Evolutionary conservation across 1,140 invertebrate species (phyloP), one percentile per base, ranked within the genome.

Genomic region (Phymastichus coffea): DNA sequence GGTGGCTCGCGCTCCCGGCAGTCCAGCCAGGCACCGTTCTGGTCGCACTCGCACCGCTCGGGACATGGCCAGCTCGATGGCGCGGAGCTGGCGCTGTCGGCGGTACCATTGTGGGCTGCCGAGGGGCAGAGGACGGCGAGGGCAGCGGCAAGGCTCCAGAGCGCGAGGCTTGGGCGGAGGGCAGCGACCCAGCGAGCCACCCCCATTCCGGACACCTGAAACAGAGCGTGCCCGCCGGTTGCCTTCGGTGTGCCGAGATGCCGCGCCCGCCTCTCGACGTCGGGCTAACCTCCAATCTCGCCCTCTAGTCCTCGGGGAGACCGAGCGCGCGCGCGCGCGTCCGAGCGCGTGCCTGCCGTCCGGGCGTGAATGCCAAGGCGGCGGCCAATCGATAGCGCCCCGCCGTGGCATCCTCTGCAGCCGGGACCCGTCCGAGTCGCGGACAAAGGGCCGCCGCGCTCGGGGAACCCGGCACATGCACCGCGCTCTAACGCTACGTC

Each of bases 141-240:
- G 61, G 40, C 33, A 38, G 38, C 19, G n/a, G 40, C 9, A 19
- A n/a, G 40, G 3, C 12, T 20, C 15, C 17, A 38, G 22, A n/a
- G 46, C n/a, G 77, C 72, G 58, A 73, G 57, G 48, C 67, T 59
- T 57, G 65, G 25, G 37, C 20, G 38, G 46, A 61, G 44, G 46
- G 59, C 46, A 49, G 52, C 20, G 37, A 28, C 67, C 67, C 64
- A 72, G 65, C 66, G 67, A 74, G 74, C 69, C 74, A 76, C 57
- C 69, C 59, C 75, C 77, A 77, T 79, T 69, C 70, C 70, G 72
- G 67, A 68, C 49, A 70, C 69, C 71, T 72, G 66, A 56, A 70
- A 75, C n/a, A n/a, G n/a, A n/a, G n/a, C n/a, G n/a, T n/a, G n/a
- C n/a, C n/a, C n/a, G n/a, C n/a, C n/a, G n/a, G n/a, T n/a, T n/a